Evolutionary conservation across 2,888 invertebrate species (phyloP).

Genomic region (Bombylius major): DNA sequence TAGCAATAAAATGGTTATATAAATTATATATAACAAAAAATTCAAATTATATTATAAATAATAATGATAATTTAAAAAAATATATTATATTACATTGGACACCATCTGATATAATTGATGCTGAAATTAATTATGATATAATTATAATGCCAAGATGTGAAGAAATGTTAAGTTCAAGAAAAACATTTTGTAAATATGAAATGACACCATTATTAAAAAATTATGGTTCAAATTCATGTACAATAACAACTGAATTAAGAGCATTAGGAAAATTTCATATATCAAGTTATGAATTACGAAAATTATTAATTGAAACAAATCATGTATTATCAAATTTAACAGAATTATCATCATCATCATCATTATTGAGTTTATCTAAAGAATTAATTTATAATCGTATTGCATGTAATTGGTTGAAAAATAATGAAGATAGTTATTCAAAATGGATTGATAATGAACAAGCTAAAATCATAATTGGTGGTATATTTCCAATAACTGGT

Average conservation of each 20-base stretch:
- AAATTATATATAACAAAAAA: conserved; percentile 12
- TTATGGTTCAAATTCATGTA: conserved; percentile 45
- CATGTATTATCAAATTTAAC: background rate
- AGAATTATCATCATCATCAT: background rate
- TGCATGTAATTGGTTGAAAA: conserved; percentile 56
- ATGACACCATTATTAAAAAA: conserved; percentile 54
- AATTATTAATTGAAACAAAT: conserved; percentile 7
- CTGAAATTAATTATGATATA: conserved; percentile 37
- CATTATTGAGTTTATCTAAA: background rate
- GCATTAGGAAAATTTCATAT: conserved; percentile 22
- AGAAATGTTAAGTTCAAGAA: conserved; percentile 20
- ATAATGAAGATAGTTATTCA: conserved; percentile 37
- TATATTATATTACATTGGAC: conserved; percentile 49
- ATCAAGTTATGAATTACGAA: background rate
- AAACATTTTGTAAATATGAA: conserved; percentile 51
- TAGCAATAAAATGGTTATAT: conserved; percentile 33
- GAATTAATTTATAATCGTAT: conserved; percentile 20
- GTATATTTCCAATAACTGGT: conserved; percentile 48
- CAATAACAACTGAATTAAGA: conserved; percentile 19
- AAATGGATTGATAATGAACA: conserved; percentile 37
- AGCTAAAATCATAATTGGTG: conserved; percentile 23
- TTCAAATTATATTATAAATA: background rate
- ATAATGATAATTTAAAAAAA: conserved; percentile 17
- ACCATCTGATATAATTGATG: conserved; percentile 47
- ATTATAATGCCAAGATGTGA: conserved; percentile 55